Evolutionary conservation across 30 jellyfish, hydroid and myxozoan species (phyloP), one percentile per base, ranked within the genome.

Genomic region (Aurelia sp.): DNA sequence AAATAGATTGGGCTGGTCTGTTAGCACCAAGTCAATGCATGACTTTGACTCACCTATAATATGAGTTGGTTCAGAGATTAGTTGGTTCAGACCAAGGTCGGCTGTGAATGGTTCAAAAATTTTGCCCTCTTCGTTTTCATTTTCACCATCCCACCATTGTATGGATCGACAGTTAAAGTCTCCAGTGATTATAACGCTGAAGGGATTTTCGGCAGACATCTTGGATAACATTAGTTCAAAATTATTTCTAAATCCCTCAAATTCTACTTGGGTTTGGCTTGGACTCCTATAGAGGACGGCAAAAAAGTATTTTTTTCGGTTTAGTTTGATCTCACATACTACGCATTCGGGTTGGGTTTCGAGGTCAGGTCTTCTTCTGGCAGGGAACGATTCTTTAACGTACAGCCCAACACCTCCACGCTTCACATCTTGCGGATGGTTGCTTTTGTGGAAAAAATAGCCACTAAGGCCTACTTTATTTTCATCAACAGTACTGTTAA

Each of bases 121-220:
- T 61, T 67, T 81, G 35, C 91, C 84, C 44, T 81, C 91, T 19
- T 51, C 41, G 40, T 81, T 81, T 21, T 81, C 84, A 22, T 4
- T 44, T 57, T 81, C 91, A 69, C 71, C 71, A 66, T 81, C 91
- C 84, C 85, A 74, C 73, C 62, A 65, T 52, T 64, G 89, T 22
- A 80, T 62, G 37, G 89, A 79, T 64, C 81, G 60, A 79, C 89
- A 62, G 89, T 81, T 67, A 50, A 76, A 30, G 23, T 66, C 84
- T n/a, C 91, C 76, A 27, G 76, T 68, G 58, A 62, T 77, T 47
- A 77, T 61, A 66, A 77, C 51, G 68, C 76, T 33, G 66, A 22
- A 65, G 15, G 89, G 80, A 47, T 79, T 65, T 50, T 79, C 89
- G 65, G 81, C 89, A 79, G 31, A 79, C 83, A 67, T 53, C 57